phyloP scores from a whole-genome alignment of 2,888 invertebrate genomes.

The Volucella inanis region DNA sequence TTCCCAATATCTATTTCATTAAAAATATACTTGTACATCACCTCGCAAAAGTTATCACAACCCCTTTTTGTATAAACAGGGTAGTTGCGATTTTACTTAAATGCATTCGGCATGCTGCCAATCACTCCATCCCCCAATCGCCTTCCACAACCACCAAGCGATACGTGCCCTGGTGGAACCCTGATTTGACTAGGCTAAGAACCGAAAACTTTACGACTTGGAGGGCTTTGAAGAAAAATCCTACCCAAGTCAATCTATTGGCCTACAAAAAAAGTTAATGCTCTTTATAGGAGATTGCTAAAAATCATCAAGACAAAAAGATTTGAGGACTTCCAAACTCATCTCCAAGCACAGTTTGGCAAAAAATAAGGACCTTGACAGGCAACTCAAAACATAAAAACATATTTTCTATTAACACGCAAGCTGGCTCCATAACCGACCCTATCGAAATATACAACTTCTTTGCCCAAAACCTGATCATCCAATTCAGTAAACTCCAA shows the following conservation, averaged over 20 bases:
- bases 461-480: conserved; percentile 2
- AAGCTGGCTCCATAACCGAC: neutral
- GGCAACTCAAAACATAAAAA: too few species aligned
- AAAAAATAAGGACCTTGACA: conserved; percentile 1
- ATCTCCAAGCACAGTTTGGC: conserved; percentile 1
- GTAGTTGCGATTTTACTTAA: too few species aligned
- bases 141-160: too few species aligned
- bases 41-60: neutral
- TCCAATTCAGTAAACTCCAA: conserved; percentile 5
- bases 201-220: too few species aligned
- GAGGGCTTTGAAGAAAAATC: neutral
- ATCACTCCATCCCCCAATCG: too few species aligned
- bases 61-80: neutral
- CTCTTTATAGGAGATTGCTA: conserved; percentile 13
- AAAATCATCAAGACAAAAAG: conserved; percentile 10
- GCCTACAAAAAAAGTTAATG: conserved; percentile 20
- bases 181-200: too few species aligned
- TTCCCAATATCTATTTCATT: too few species aligned
- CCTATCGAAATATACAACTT: neutral
- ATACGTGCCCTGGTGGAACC: too few species aligned
- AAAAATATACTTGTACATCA: neutral
- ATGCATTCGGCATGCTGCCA: too few species aligned
- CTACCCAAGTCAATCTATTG: conserved; percentile 9
- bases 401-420: neutral
- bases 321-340: neutral